These are phyloP conservation scores for Tragelaphus buxtoni DNA, from an alignment of 2,113 vertebrate genomes.

Conservation along the genomic window DNA sequence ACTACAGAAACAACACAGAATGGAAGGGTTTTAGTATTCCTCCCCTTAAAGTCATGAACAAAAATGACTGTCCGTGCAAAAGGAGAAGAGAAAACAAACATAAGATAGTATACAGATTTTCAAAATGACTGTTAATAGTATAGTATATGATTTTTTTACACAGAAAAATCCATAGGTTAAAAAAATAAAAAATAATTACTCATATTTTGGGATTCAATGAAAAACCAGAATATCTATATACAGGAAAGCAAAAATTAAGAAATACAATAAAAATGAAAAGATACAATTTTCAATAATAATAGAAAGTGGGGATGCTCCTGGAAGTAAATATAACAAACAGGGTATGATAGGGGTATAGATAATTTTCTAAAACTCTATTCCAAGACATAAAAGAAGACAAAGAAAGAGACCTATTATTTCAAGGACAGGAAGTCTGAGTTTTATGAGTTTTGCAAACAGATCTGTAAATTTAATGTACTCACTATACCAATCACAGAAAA, in stretches of 20 bases:
- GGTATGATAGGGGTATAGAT: background rate
- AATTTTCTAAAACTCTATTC: background rate
- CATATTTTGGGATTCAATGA: background rate
- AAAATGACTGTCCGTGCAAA: background rate
- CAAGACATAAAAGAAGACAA: background rate
- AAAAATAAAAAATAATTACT: background rate
- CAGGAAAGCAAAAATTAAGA: conserved; percentile 21
- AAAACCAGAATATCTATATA: background rate
- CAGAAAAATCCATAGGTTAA: background rate
- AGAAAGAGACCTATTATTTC: background rate
- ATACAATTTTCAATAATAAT: background rate
- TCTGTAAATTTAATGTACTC: background rate
- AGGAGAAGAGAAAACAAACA: background rate
- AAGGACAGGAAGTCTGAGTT: background rate
- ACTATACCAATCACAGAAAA: background rate
- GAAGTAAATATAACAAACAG: background rate
- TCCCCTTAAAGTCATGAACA: background rate
- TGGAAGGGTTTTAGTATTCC: background rate
- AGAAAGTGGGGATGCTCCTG: background rate
- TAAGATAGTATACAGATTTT: background rate
- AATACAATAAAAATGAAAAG: background rate
- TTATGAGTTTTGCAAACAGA: background rate
- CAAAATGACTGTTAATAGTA: background rate
- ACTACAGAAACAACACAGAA: background rate
- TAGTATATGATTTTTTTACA: background rate